Conservation (phyloP, 2,888 invertebrate genomes). For the Caenorhabditis sinica region DNA sequence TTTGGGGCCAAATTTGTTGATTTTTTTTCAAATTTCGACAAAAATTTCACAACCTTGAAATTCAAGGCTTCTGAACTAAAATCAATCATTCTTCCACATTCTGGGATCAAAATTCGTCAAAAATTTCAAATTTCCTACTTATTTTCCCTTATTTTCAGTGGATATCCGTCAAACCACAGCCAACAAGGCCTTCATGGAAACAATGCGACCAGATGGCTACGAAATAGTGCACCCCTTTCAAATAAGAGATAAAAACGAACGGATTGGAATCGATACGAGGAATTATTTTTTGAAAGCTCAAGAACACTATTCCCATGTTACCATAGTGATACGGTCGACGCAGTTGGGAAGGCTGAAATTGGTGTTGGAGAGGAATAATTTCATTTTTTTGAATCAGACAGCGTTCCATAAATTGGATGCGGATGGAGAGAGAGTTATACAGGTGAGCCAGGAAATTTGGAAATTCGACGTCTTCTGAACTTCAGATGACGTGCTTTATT, state of each 20-base stretch:
- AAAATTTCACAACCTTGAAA: too few relatives aligned
- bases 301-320: constrained; percentile 81
- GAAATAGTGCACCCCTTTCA: constrained; percentile 85
- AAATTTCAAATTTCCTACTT: neutral
- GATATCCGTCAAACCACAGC: constrained; percentile 78
- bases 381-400: constrained; percentile 80
- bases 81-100: too few relatives aligned
- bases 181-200: constrained; percentile 84
- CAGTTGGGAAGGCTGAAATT: constrained; percentile 79
- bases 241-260: constrained; percentile 83
- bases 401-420: constrained; percentile 80
- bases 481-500: neutral
- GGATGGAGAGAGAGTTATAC: constrained; percentile 73
- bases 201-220: constrained; percentile 83
- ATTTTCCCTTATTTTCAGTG: constrained; percentile 60
- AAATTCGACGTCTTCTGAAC: neutral
- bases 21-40: too few relatives aligned
- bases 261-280: constrained; percentile 84
- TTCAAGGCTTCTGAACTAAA: too few relatives aligned
- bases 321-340: constrained; percentile 78
- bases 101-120: neutral
- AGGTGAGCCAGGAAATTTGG: neutral
- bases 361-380: constrained; percentile 79
- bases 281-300: constrained; percentile 83
- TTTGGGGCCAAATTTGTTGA: too few relatives aligned